Evolutionary conservation across 1,140 invertebrate species (phyloP), one percentile per base, ranked within the genome.

Genomic region (Drosophila sp.): DNA sequence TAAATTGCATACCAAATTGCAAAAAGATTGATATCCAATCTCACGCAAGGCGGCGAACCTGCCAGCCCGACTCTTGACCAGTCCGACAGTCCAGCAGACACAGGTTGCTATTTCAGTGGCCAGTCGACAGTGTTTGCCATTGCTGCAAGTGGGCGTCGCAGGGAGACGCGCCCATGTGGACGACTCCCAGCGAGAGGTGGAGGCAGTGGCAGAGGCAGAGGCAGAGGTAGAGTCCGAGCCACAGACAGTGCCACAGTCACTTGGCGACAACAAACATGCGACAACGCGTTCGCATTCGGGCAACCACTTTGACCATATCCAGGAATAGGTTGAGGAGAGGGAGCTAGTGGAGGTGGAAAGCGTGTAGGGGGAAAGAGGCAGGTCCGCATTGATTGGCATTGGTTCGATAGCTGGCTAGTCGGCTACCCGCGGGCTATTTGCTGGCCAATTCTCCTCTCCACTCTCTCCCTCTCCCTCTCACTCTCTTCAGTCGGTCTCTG

Each of bases 21-120:
- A 89, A 89, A 89, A 90, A 90, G 86, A 90, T 90, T 90, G 86
- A 90, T 90, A 90, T 90, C 86, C 86, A 90, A 90, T 90, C 86
- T 90, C 86, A 90, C 86, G 80, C 86, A 90, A 89, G 84, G 67
- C 83, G 65, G 51, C 43, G 6, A 71, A 51, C 41, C 34, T 13
- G 62, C 43, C 50, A 36, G 51, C 41, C 59, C 7, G 38, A 21
- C 21, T 21, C 21, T 21, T 21, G 21, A 21, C 38, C 56, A 48
- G 21, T 25, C 29, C 7, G 25, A 7, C 45, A 50, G 58, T 2
- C 45, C 2, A 25, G 32, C 64, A 50, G 14, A 13, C 25, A 18
- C 67, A 71, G 67, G 62, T 72, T 72, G 64, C 64, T 32, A 48
- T 61, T 43, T 43, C 62, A 54, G 62, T 41, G 51, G 51, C 40